Base-by-base conservation (phyloP, 1,140 invertebrate genomes). In the Stenopsyche tienmushanensis region DNA sequence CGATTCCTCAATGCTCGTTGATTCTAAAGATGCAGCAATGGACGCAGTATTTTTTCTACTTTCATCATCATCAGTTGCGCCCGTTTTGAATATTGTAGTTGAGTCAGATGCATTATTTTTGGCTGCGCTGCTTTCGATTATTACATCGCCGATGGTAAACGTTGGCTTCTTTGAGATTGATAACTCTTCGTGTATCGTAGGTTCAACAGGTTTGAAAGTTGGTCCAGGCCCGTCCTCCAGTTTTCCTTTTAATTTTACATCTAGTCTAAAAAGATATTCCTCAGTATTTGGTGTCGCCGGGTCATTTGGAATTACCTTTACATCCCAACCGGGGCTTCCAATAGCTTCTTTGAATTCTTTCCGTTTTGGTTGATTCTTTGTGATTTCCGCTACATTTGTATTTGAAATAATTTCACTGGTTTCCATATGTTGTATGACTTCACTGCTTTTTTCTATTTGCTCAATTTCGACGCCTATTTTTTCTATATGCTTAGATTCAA, bases 181-280 rank as follows among this genome's bases (percentile, higher is more conserved):
- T 17, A 74, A 72, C 24, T 81, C 77, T 70, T 78, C 78, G 55
- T 67, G 67, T 3, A 64, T 20, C 9, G 24, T 47, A 9, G 59
- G 59, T 1, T 70, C 50, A 21, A 67, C 58, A 21, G 20, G 42
- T 24, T 39, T 21, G 3, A 15, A 8, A 15, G 13, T 41, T 1
- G 34, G 9, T 8, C 18, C 45, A 9, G 62, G 62, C 25, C 9
- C 15, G 20, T 49, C 39, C 2, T 29, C 1, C 55, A 54, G 13
- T 52, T 53, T 53, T 2, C 57, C 62, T 49, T 55, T 59, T n/a
- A 67, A 24, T 64, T 74, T 75, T 2, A 75, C 71, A 47, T 73
- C 59, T 5, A 81, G 69, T 65, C 73, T 75, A 49, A 81, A 81
- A 1, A 81, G 64, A 29, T 79, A 81, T 74, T 78, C 78, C 23